Conservation (phyloP, 2,113 vertebrate genomes). For the Danio rerio region GRCz12tu NC_133195.1:34813501-34814000, state of each 20-base stretch:
- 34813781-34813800: background rate
- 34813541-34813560: constrained; percentile 76
- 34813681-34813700: constrained; percentile 55
- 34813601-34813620: background rate
- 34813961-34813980: background rate
- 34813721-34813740: constrained; percentile 10
- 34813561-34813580: constrained; percentile 57
- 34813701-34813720: constrained; percentile 66
- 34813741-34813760: constrained; percentile 13
- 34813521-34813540: constrained; percentile 70
- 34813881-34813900: background rate
- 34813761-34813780: constrained; percentile 12
- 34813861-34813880: background rate
- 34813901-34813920: background rate
- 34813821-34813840: background rate
- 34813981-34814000: background rate
- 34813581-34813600: background rate
- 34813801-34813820: background rate
- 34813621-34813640: constrained; percentile 1
- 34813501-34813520: constrained; percentile 69
- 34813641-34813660: background rate
- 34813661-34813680: constrained; percentile 4
- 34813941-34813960: too few relatives aligned
- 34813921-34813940: background rate
- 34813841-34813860: background rate